Base-by-base conservation (phyloP, 2,113 vertebrate species). In the Aegotheles bennettii region DNA sequence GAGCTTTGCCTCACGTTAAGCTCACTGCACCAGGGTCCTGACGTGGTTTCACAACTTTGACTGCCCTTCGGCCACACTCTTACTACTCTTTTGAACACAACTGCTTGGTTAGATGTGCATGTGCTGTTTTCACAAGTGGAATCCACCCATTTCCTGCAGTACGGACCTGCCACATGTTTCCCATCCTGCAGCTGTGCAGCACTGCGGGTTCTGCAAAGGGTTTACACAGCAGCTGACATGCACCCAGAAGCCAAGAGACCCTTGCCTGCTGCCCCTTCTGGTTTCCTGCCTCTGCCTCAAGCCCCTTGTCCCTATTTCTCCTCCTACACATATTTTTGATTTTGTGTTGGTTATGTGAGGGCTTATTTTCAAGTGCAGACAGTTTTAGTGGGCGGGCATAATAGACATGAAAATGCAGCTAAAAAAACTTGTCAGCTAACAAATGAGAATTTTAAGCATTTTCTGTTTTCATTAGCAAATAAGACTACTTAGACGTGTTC, bases 401-500 rank as follows among this genome's bases (percentile, higher is more conserved):
- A 67, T 4, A 77, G 64, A 54, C 0, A 5, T 70, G 43, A 84
- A 82, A 81, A 38, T 21, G 26, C 3, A 1, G 35, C 57, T 77
- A 77, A 91, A 82, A 68, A 84, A 63, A 57, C 42, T 65, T 43
- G 60, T 36, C 77, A 87, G 61, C 17, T 71, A 84, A 78, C 2
- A 2, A 73, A 88, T 61, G 25, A 67, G 13, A 70, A 87, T 61
- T 78, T 84, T 10, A 73, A 92, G 61, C 4, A 21, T 84, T 84
- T 86, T 90, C 50, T 93, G 42, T 84, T 93, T 91, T 95, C 84
- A 71, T 78, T 93, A 96, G 17, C 51, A 87, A 78, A 89, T 70
- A 13, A 96, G 23, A 70, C 64, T 89, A 48, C 50, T 86, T 74
- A 91, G 60, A 67, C 78, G 17, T 67, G 24, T 75, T 96, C 54